Evolutionary conservation across 2,113 vertebrate species (phyloP), one percentile per base, ranked within the genome.

Genomic region (Trachemys scripta): DNA sequence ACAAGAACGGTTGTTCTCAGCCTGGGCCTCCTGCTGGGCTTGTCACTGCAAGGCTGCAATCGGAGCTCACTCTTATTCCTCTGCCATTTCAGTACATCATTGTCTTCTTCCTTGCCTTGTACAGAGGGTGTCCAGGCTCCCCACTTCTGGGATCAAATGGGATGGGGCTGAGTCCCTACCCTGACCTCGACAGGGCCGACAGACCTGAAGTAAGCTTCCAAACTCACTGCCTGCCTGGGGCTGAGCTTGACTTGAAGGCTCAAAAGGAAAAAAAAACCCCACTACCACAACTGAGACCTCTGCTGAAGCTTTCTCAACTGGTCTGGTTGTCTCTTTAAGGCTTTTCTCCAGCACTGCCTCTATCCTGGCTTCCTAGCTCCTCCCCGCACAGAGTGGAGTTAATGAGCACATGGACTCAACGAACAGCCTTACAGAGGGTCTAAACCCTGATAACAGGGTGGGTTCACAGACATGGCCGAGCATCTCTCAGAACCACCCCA

Each of bases 91-190:
- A 54, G 3, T 78, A 87, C n/a, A 69, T n/a, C 0, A 0, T 27
- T 17, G 75, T 87, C 84, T 69, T 35, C 35, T 38, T 76, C 5
- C 38, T 13, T 88, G 72, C 83, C 90, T 80, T 4, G 4, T 53
- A 82, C 0, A 0, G 56, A 82, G 78, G 9, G 20, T 80, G 17
- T 86, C 49, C 59, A 1, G 2, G 42, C 2, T 72, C 20, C 50
- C 54, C 56, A 20, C 14, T 82, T 78, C 80, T 80, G 84, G 56
- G 85, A 45, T 50, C 35, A 95, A 95, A 88, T 25, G 42, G 5
- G 42, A 76, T 27, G 24, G 38, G 42, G 42, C 24, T 13, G 38
- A 76, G 25, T 84, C 72, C 49, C 5, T 53, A 42, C 78, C 38
- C 83, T 35, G 49, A 14, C 62, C 22, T 25, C 0, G 0, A 5